Base-by-base conservation (phyloP, 1,140 invertebrate species). In the Teleopsis dalmanni region DNA sequence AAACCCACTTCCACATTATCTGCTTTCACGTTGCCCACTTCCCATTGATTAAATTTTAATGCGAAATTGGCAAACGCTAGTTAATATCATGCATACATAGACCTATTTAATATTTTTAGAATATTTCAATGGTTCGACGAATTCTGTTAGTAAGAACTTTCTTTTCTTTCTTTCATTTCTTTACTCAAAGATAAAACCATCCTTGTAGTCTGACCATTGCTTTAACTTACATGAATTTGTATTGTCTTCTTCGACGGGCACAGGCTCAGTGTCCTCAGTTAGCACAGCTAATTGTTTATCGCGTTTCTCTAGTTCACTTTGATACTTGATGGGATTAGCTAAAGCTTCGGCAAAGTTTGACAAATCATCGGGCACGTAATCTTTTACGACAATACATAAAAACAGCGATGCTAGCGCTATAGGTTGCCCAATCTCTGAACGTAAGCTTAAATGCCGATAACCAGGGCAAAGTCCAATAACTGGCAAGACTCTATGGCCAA, bases 281-380 rank as follows among this genome's bases (percentile, higher is more conserved):
- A 98, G 77, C 46, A 93, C 87, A 1, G 87, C 82, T 52, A 98
- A 75, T 66, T 96, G 93, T 60, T 94, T 85, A 18, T 85, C 83
- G 19, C 93, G 80, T 70, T 95, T 97, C 60, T 98, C 92, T 50
- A 88, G 70, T 72, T 93, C 88, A 59, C 88, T 94, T 69, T 97
- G 89, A 73, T 95, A 97, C 64, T 96, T 95, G 51, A 96, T 95
- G 0, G 95, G 96, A 76, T 98, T 98, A 9, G 93, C 93, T 48
- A 99, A 72, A 4, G 95, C 95, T 71, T 98, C 94, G 4, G 96
- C 96, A 67, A 98, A 84, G 62, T 95, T 92, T 50, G 87, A 90
- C 40, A 89, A 78, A 53, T 82, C 91, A 70, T 98, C 92, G 1
- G 96, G 96, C 23, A 99, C 94, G 70, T 98, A 99, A 68, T 95